phyloP scores from a whole-genome alignment of 2,797 vertebrate species.

The Smutsia temminckii region DNA sequence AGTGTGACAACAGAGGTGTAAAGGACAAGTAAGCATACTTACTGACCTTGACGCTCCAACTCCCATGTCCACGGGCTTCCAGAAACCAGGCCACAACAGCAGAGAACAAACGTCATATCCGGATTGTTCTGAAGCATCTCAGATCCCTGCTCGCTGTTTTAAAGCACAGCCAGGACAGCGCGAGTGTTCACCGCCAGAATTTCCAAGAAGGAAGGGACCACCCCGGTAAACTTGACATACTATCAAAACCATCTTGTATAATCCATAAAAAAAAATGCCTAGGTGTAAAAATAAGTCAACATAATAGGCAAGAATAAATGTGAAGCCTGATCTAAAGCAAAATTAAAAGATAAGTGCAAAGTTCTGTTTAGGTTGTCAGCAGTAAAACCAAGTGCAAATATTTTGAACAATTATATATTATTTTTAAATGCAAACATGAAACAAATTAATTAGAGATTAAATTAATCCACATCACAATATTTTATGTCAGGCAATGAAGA shows the following conservation, averaged over 20 bases:
- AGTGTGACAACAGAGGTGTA: no score
- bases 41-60: neutral
- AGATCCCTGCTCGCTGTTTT: neutral
- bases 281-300: neutral
- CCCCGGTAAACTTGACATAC: neutral
- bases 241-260: neutral
- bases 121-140: neutral
- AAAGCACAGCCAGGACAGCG: neutral
- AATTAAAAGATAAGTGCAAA: neutral
- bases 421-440: constrained; percentile 2
- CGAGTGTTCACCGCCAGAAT: neutral
- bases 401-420: constrained; percentile 12
- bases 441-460: neutral
- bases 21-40: neutral
- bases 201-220: neutral
- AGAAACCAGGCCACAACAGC: neutral
- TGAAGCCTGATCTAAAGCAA: constrained; percentile 13
- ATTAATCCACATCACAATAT: neutral
- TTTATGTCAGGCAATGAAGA: neutral
- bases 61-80: neutral
- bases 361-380: neutral
- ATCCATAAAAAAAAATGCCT: neutral
- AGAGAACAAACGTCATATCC: neutral
- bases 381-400: neutral
- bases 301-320: constrained; percentile 19